Evolutionary conservation across 2,797 vertebrate species (phyloP), one percentile per base, ranked within the genome.

Genomic region (Syngnathus acus): DNA sequence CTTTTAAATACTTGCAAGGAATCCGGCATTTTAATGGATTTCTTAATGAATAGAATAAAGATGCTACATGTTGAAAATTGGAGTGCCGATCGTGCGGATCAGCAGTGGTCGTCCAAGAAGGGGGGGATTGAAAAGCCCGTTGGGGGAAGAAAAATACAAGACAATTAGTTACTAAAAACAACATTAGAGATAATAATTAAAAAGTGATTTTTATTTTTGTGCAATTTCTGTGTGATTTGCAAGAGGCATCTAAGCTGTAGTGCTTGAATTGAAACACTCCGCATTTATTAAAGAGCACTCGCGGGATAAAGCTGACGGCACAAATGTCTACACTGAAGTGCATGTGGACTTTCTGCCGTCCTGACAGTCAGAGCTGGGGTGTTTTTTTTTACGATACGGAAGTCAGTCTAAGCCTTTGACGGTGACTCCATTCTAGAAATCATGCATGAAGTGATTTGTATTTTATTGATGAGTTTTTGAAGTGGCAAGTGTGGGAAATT

Each of bases 1-100:
- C 91, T 95, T 95, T 94, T 95, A 94, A 94, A 94, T 94, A 94
- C 92, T 94, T 92, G 92, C 94, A 92, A 93, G 93, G 91, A 97
- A 94, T 91, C 90, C 86, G 87, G 88, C 89, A 90, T 80, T 94
- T 93, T 95, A 96, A 96, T 97, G 94, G 93, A 95, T 95, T 95
- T 94, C 92, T 93, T 92, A 90, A 94, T 96, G 94, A 96, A 96
- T 95, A 93, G 94, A 95, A 95, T 48, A 95, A 93, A 95, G 94
- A 95, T 92, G 92, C 89, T 91, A 92, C 91, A 93, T 93, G 92
- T 93, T 94, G 91, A 93, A 95, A 93, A 92, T 94, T 93, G 93
- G 92, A 93, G 89, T 92, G 90, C 90, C 91, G 90, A 93, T 92
- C 91, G 93, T 92, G 90, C 83, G 83, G 86, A 86, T 89, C 67